Evolutionary conservation across 2,888 invertebrate species (phyloP).

Genomic region (Athalia rosae): DNA sequence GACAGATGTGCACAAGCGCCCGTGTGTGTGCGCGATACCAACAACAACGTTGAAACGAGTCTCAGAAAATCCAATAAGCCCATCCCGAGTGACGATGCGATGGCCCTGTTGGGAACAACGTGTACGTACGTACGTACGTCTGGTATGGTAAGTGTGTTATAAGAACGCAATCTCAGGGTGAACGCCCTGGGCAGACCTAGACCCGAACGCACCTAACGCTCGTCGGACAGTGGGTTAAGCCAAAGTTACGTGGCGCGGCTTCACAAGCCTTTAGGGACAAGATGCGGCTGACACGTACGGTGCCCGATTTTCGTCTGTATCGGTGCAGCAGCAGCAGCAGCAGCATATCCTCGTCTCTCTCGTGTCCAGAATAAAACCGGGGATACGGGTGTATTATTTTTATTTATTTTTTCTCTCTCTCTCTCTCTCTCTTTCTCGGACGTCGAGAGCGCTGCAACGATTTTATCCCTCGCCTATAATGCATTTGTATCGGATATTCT

Average conservation of each 20-base stretch:
- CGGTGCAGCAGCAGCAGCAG: too few relatives aligned
- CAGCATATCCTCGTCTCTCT: too few relatives aligned
- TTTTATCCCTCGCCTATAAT: background rate
- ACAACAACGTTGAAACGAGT: background rate
- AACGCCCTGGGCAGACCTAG: slow-evolving; percentile 71
- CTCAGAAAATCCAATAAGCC: slow-evolving; percentile 4
- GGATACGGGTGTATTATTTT: too few relatives aligned
- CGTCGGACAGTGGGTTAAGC: slow-evolving; percentile 69
- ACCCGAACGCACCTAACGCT: slow-evolving; percentile 66
- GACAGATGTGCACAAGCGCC: too few relatives aligned
- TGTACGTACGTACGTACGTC: slow-evolving; percentile 41
- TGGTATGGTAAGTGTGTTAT: slow-evolving; percentile 66
- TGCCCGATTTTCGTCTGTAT: background rate
- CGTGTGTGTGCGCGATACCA: too few relatives aligned
- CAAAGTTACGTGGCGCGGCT: slow-evolving; percentile 63
- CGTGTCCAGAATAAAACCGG: too few relatives aligned
- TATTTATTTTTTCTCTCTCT: background rate
- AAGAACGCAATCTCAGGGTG: slow-evolving; percentile 58
- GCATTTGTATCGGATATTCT: background rate
- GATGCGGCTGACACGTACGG: slow-evolving; percentile 48
- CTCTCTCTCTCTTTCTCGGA: slow-evolving; percentile 2
- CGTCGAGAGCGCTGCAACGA: background rate
- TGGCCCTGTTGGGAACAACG: slow-evolving; percentile 3
- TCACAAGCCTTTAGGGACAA: slow-evolving; percentile 53
- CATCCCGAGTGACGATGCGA: slow-evolving; percentile 6